Conservation (phyloP, 2,888 invertebrate genomes). For the Ophion slaviceki region DNA sequence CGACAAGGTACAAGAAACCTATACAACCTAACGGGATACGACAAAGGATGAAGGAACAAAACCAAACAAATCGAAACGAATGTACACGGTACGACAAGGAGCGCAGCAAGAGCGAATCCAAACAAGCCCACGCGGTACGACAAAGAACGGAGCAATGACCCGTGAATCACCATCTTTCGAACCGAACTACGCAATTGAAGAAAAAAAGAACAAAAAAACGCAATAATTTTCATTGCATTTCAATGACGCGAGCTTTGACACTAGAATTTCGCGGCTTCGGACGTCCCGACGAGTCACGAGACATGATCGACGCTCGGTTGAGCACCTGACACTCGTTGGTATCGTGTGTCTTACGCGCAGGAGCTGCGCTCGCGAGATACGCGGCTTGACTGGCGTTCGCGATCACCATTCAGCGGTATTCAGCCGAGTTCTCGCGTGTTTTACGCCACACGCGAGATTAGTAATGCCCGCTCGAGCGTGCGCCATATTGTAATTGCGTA, state of each 20-base stretch:
- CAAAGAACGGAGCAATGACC: too few relatives aligned
- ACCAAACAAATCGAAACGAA: too few relatives aligned
- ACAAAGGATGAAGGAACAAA: too few relatives aligned
- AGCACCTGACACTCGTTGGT: background rate
- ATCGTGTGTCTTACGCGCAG: background rate
- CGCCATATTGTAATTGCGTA: conserved; percentile 58
- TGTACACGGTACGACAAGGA: too few relatives aligned
- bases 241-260: too few relatives aligned
- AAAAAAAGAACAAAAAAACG: too few relatives aligned
- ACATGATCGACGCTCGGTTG: background rate
- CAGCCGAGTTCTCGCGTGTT: background rate
- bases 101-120: too few relatives aligned
- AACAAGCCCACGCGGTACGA: too few relatives aligned
- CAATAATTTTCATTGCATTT: background rate
- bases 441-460: conserved; percentile 13
- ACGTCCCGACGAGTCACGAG: background rate
- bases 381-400: background rate
- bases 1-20: too few relatives aligned
- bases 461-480: conserved; percentile 33
- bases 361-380: background rate
- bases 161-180: too few relatives aligned
- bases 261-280: background rate
- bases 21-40: too few relatives aligned
- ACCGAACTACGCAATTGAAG: too few relatives aligned
- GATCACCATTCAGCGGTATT: background rate